phyloP scores from a whole-genome alignment of 35 echinoderm and acorn worm genomes.

The Eucidaris tribuloides region DNA sequence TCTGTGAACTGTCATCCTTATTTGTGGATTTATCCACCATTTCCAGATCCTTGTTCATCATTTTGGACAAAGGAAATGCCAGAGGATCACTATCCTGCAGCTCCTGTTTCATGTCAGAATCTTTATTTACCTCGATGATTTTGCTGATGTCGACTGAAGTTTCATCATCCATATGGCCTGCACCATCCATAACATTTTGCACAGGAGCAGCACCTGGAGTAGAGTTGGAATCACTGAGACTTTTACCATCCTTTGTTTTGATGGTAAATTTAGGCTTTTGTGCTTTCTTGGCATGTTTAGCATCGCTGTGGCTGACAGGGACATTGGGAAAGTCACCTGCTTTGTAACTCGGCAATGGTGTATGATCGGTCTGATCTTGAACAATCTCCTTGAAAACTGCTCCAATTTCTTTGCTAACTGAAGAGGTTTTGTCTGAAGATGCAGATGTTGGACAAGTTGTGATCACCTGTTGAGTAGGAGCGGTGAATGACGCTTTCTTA shows the following conservation, averaged over 20 bases:
- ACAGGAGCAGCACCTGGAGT: background rate
- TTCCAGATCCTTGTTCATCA: slow-evolving; percentile 19
- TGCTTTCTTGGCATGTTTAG: background rate
- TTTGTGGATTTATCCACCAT: too few species aligned
- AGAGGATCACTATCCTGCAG: background rate
- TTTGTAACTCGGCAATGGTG: background rate
- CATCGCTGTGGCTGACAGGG: background rate
- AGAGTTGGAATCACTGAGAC: background rate
- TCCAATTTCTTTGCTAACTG: slow-evolving; percentile 6
- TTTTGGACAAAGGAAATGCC: slow-evolving; percentile 3
- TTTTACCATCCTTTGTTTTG: slow-evolving; percentile 25
- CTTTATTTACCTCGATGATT: background rate
- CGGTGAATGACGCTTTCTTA: background rate
- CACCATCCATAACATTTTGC: background rate
- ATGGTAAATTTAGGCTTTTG: background rate
- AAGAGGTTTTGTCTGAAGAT: background rate
- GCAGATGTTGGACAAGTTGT: background rate
- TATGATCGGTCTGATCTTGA: background rate
- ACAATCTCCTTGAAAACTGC: slow-evolving; percentile 16
- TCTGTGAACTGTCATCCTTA: background rate
- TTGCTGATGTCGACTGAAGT: background rate
- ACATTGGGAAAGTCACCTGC: background rate
- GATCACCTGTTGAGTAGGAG: background rate
- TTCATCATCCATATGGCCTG: background rate
- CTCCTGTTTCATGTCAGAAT: background rate